Conservation (phyloP, 2,797 vertebrate species). For the Lutjanus campechanus region DNA sequence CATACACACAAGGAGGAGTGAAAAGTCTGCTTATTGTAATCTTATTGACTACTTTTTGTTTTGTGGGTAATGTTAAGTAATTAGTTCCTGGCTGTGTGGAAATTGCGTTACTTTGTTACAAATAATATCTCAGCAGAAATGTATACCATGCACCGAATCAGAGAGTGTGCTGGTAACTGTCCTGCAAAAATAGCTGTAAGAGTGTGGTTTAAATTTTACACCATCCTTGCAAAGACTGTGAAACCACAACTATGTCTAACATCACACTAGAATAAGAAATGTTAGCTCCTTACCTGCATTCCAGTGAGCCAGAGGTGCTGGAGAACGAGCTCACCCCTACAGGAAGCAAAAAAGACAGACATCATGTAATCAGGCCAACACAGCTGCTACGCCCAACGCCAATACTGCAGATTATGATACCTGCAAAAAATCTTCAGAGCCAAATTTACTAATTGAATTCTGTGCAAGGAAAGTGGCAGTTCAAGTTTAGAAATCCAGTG, state of each 20-base stretch:
- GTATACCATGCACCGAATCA: neutral
- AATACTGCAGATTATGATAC: neutral
- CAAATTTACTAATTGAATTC: neutral
- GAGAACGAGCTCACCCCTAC: conserved; percentile 82
- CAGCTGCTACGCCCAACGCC: neutral
- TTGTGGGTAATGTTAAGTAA: too few species aligned
- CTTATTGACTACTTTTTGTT: neutral
- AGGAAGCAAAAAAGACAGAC: conserved; percentile 48
- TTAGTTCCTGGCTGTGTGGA: too few species aligned
- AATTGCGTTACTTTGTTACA: too few species aligned
- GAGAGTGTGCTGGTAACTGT: neutral
- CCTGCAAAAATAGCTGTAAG: neutral
- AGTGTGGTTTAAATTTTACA: neutral
- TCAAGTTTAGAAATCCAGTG: neutral
- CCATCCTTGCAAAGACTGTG: too few species aligned
- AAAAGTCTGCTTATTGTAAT: neutral
- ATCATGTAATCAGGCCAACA: conserved; percentile 5
- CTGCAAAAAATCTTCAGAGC: neutral
- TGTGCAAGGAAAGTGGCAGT: neutral
- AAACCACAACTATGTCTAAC: too few species aligned
- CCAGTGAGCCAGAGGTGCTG: conserved; percentile 75
- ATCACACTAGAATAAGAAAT: too few species aligned
- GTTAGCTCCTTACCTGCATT: conserved; percentile 85
- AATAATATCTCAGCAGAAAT: neutral
- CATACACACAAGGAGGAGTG: neutral